These are phyloP conservation scores for Merops nubicus DNA, from an alignment of 2,113 vertebrate genomes.

Conservation along the genomic window DNA sequence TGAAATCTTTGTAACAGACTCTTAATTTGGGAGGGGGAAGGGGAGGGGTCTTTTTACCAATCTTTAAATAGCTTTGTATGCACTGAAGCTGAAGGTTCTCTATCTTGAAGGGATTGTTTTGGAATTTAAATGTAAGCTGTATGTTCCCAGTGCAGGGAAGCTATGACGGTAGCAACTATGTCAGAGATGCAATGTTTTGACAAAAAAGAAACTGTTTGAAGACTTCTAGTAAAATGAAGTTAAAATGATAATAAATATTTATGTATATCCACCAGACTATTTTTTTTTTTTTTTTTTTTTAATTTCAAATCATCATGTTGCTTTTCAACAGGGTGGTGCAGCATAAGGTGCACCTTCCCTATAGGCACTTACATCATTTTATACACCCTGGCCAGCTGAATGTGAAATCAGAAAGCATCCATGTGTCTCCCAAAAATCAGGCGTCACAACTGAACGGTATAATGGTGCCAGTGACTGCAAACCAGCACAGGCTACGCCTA, in stretches of 20 bases:
- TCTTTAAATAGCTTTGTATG: constrained; percentile 29
- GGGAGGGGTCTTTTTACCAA: constrained; percentile 24
- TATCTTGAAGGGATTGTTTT: background rate
- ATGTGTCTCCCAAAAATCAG: background rate
- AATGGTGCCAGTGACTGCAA: constrained; percentile 18
- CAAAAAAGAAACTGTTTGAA: constrained; percentile 19
- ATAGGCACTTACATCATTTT: background rate
- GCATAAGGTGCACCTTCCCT: background rate
- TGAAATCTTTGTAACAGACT: constrained; percentile 48
- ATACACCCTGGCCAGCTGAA: background rate
- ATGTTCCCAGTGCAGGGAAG: constrained; percentile 7
- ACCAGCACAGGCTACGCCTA: background rate
- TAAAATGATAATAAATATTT: constrained; percentile 73
- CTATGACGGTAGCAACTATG: constrained; percentile 2
- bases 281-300: background rate
- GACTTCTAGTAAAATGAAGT: constrained; percentile 55
- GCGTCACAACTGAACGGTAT: background rate
- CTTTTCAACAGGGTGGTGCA: background rate
- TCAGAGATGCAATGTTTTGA: constrained; percentile 17
- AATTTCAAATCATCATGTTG: background rate
- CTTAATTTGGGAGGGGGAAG: background rate
- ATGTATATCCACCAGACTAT: constrained; percentile 48
- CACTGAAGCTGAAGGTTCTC: constrained; percentile 17
- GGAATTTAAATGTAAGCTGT: constrained; percentile 18
- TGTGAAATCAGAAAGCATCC: background rate